A percentile compares a stretch with the other conserved stretches of the same genome.
Conservation (phyloP, 2,797 vertebrate genomes). For the Molossus molossus region DNA sequence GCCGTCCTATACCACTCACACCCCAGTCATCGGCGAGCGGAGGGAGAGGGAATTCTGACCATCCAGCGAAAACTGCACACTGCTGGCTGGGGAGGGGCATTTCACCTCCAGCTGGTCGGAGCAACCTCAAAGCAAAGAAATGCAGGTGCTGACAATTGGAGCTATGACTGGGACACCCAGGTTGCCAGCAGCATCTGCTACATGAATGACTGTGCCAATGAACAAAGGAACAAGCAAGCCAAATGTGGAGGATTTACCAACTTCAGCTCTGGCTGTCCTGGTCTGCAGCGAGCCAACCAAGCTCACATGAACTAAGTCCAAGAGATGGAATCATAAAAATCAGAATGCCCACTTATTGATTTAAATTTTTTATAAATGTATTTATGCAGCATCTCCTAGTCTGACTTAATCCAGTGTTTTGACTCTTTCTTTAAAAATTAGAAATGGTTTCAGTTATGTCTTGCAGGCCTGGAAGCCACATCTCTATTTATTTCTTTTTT, state of each 20-base stretch:
- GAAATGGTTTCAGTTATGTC: neutral
- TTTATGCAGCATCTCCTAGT: neutral
- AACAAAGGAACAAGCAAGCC: neutral
- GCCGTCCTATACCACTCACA: neutral
- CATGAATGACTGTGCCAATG: neutral
- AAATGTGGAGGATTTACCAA: neutral
- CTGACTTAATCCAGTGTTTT: constrained; percentile 3
- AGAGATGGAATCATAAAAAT: neutral
- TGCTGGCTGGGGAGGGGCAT: accelerated
- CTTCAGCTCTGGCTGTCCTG: neutral
- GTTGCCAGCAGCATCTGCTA: neutral
- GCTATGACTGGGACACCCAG: neutral
- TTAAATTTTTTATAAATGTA: neutral
- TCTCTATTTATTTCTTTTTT: neutral
- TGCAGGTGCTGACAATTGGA: neutral
- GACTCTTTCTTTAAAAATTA: neutral
- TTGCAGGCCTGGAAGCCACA: neutral
- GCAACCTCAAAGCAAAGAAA: neutral
- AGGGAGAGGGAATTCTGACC: too few relatives aligned
- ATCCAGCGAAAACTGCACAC: too few relatives aligned
- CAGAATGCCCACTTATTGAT: neutral
- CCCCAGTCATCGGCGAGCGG: too few relatives aligned
- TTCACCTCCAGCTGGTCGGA: neutral
- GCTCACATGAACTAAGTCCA: neutral
- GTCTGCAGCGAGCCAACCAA: neutral